Evolutionary conservation across 30 jellyfish, hydroid and myxozoan species (phyloP).

Genomic region (Phacellophora camtschatica): DNA sequence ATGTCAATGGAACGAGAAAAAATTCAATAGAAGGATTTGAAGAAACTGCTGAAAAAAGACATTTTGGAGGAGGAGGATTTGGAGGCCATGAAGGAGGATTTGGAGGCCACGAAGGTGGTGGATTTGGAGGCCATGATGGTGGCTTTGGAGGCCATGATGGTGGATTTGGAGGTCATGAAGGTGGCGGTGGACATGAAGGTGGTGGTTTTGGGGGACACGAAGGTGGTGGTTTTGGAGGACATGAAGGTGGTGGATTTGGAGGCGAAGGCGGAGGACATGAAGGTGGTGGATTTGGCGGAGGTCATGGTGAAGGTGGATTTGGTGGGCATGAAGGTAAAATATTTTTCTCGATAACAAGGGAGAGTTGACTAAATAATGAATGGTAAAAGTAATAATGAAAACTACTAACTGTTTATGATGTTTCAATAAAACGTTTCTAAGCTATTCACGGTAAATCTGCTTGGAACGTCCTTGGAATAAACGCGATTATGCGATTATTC

Average conservation of each 20-base stretch:
- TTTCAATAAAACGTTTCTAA: no score
- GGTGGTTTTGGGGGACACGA: slow-evolving; percentile 71
- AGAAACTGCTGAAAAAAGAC: slow-evolving; percentile 40
- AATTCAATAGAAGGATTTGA: slow-evolving; percentile 30
- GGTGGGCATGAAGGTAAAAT: slow-evolving; percentile 84
- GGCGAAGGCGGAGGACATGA: slow-evolving; percentile 68
- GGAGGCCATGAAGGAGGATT: slow-evolving; percentile 49
- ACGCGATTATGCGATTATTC: no score
- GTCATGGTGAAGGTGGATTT: slow-evolving; percentile 73
- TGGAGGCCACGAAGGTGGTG: slow-evolving; percentile 79
- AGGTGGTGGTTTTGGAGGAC: slow-evolving; percentile 88
- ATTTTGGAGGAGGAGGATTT: slow-evolving; percentile 56
- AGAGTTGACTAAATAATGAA: no score
- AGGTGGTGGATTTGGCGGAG: slow-evolving; percentile 61
- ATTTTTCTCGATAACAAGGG: no score
- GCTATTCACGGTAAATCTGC: no score
- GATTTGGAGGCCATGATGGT: slow-evolving; percentile 58
- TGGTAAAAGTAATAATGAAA: no score
- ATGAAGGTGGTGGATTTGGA: slow-evolving; percentile 42
- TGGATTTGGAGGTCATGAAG: slow-evolving; percentile 84
- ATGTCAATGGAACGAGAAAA: slow-evolving; percentile 56
- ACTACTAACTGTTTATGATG: no score
- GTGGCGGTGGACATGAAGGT: slow-evolving; percentile 74
- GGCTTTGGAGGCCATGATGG: no score
- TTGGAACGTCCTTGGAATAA: no score